These are phyloP conservation scores for Venustaconcha ellipsiformis DNA, from an alignment of 1,140 invertebrate genomes.

Conservation along the genomic window DNA sequence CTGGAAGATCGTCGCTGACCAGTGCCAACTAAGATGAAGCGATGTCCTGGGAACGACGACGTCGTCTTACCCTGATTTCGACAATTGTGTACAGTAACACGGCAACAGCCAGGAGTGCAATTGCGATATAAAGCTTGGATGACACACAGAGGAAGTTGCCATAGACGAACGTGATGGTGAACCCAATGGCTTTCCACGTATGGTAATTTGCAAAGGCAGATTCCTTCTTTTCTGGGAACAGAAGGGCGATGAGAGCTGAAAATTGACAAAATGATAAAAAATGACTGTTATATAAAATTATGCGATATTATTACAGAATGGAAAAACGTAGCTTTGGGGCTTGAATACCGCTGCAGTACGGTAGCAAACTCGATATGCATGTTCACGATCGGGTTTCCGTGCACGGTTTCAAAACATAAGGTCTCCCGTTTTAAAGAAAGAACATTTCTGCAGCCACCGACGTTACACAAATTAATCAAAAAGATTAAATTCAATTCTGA, in stretches of 20 bases:
- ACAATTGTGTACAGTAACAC: conserved; percentile 49
- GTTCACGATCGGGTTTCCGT: too few relatives aligned
- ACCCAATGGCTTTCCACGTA: conserved; percentile 50
- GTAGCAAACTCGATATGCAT: too few relatives aligned
- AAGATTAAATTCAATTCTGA: too few relatives aligned
- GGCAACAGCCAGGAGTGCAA: conserved; percentile 43
- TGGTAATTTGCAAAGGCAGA: conserved; percentile 53
- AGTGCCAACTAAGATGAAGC: not conserved
- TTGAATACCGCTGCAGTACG: too few relatives aligned
- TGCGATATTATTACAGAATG: too few relatives aligned
- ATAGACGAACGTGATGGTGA: conserved; percentile 51
- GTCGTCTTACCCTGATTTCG: conserved; percentile 30
- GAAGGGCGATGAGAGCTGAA: conserved; percentile 46
- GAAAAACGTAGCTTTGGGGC: too few relatives aligned
- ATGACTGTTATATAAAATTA: not conserved
- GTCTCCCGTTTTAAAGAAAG: too few relatives aligned
- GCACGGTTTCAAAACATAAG: too few relatives aligned
- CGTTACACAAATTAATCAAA: too few relatives aligned
- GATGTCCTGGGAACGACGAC: not conserved
- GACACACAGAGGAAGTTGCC: conserved; percentile 49
- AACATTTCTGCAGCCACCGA: too few relatives aligned
- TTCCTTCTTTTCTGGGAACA: conserved; percentile 45
- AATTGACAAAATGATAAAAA: conserved; percentile 1
- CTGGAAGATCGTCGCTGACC: too few relatives aligned
- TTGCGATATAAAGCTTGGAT: conserved; percentile 47